phyloP scores from a whole-genome alignment of 92 coral and sea anemone species.

The Actinostola sp. region DNA sequence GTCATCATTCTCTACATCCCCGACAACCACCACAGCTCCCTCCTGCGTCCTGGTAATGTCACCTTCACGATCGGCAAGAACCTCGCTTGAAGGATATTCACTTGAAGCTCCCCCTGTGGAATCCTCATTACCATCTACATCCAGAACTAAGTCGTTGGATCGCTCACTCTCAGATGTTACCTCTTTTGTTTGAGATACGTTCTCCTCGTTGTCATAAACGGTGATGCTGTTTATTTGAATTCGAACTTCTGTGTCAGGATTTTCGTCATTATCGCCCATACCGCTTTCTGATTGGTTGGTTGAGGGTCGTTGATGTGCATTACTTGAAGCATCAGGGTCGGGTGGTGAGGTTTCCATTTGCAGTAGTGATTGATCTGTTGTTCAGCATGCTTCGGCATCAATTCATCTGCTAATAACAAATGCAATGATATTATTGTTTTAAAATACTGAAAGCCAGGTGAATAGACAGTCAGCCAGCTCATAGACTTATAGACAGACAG shows the following conservation, averaged over 20 bases:
- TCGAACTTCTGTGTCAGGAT: neutral
- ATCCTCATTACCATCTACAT: neutral
- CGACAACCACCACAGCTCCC: neutral
- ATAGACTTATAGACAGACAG: no score
- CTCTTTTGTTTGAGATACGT: no score
- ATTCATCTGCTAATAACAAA: neutral
- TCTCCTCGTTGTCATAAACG: no score
- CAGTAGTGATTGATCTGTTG: neutral
- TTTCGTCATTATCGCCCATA: conserved; percentile 1
- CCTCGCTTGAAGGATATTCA: neutral
- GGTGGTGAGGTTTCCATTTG: conserved; percentile 1
- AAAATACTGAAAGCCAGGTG: no score
- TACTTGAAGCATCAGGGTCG: no score
- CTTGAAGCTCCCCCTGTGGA: neutral
- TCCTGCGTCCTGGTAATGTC: neutral
- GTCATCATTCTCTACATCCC: conserved; percentile 20
- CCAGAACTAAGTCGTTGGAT: neutral
- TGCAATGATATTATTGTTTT: neutral
- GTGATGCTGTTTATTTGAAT: neutral
- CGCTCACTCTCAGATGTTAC: neutral
- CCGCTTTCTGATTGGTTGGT: conserved; percentile 2
- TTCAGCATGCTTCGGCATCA: neutral
- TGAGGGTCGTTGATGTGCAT: neutral
- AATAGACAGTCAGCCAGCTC: no score
- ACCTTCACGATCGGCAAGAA: neutral